These are phyloP conservation scores for Yponomeuta malinellus DNA, from an alignment of 2,888 invertebrate genomes.

Conservation along the genomic window DNA sequence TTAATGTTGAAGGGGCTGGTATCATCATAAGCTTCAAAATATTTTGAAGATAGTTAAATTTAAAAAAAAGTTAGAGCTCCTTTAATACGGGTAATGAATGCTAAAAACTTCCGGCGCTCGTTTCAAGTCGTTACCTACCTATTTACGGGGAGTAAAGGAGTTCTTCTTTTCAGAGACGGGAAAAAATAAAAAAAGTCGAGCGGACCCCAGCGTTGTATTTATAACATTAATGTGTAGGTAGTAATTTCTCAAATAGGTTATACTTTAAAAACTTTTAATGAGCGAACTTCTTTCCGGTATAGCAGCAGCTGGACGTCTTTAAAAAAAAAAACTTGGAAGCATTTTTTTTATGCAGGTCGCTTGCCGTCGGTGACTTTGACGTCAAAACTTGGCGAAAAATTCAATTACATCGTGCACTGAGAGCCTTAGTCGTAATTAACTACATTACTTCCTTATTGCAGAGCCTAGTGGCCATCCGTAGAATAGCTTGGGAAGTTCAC, in stretches of 20 bases:
- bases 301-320: constrained; percentile 34
- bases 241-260: constrained; percentile 26
- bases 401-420: not conserved
- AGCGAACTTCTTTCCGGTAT: constrained; percentile 32
- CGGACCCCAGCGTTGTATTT: constrained; percentile 11
- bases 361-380: not conserved
- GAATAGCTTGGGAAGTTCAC: too few relatives aligned
- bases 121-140: not conserved
- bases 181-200: constrained; percentile 5
- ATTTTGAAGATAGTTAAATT: not conserved
- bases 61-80: not conserved
- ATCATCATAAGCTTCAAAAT: not conserved
- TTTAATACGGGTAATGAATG: not conserved
- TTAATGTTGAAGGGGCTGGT: too few relatives aligned
- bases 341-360: not conserved
- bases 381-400: not conserved
- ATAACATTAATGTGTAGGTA: constrained; percentile 16
- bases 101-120: constrained; percentile 1
- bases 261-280: constrained; percentile 42
- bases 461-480: too few relatives aligned
- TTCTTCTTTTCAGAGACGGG: not conserved
- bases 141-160: not conserved
- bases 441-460: not conserved
- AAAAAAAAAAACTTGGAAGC: constrained; percentile 27
- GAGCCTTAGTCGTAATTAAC: not conserved